A percentile compares a stretch with the other conserved stretches of the same genome.
phyloP scores from a whole-genome alignment of 2,113 vertebrate genomes.

The Crotalus tigris region DNA sequence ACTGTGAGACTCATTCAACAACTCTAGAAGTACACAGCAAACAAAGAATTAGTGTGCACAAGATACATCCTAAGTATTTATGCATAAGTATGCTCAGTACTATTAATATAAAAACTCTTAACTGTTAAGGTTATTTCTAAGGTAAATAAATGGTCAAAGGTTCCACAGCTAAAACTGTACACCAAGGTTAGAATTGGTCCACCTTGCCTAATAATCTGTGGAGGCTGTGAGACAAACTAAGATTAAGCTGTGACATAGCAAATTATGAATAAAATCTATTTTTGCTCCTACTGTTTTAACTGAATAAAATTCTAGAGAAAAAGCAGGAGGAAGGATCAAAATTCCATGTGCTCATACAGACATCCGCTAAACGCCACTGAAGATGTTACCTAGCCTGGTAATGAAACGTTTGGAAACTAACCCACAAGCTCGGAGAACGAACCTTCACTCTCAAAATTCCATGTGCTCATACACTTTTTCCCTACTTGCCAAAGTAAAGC shows the following conservation, averaged over 20 bases:
- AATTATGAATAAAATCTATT: not conserved
- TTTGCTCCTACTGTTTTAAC: not conserved
- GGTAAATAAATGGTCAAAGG: not conserved
- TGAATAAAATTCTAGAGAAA: not conserved
- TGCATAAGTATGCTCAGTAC: not conserved
- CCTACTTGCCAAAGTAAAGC: not conserved
- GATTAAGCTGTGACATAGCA: not conserved
- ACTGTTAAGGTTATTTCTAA: not conserved
- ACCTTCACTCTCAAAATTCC: not conserved
- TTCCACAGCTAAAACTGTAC: not conserved
- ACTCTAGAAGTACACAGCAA: not conserved
- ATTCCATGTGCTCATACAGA: not conserved
- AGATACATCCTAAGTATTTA: not conserved
- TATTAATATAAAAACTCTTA: not conserved
- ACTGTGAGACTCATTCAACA: not conserved
- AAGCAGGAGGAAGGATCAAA: not conserved
- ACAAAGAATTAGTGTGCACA: not conserved
- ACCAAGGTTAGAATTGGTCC: not conserved
- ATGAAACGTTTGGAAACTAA: no score
- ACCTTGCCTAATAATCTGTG: not conserved
- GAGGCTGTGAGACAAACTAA: not conserved
- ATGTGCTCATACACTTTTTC: not conserved
- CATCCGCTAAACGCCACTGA: no score
- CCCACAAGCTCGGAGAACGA: no score
- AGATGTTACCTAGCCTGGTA: no score